A percentile compares a stretch with the other conserved stretches of the same genome.
Evolutionary conservation across 2,888 invertebrate genomes (phyloP).

Genomic region (Lycophotia porphyrea): DNA sequence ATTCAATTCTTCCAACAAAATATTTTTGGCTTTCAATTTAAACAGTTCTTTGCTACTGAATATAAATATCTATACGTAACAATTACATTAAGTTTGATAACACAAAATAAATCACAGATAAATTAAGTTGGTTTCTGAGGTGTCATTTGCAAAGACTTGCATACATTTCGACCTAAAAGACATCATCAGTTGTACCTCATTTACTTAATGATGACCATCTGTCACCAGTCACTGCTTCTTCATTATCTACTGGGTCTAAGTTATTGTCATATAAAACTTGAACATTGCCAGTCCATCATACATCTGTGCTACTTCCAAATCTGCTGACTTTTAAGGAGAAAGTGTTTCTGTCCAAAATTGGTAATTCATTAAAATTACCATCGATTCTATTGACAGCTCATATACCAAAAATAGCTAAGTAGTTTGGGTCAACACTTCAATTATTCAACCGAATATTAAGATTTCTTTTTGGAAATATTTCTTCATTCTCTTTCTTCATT

Average conservation of each 20-base stretch:
- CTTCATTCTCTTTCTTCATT: background rate
- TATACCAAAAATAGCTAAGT: constrained; percentile 30
- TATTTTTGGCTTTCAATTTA: constrained; percentile 19
- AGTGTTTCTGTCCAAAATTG: constrained; percentile 17
- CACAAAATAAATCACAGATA: constrained; percentile 22
- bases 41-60: constrained; percentile 27
- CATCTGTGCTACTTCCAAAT: constrained; percentile 32
- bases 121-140: constrained; percentile 5
- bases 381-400: constrained; percentile 34
- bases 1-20: background rate
- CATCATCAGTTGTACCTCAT: constrained; percentile 28
- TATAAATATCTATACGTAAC: constrained; percentile 16
- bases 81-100: constrained; percentile 22
- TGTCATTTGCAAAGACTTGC: constrained; percentile 45
- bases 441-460: background rate
- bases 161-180: constrained; percentile 36
- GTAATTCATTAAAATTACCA: constrained; percentile 36
- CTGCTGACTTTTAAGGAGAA: constrained; percentile 15
- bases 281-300: background rate
- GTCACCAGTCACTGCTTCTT: background rate
- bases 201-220: constrained; percentile 36
- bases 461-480: background rate
- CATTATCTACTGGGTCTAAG: background rate
- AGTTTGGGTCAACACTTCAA: constrained; percentile 21
- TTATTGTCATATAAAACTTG: background rate